Evolutionary conservation across 2,113 vertebrate species (phyloP).

Genomic region (Chionodraco myersi): DNA sequence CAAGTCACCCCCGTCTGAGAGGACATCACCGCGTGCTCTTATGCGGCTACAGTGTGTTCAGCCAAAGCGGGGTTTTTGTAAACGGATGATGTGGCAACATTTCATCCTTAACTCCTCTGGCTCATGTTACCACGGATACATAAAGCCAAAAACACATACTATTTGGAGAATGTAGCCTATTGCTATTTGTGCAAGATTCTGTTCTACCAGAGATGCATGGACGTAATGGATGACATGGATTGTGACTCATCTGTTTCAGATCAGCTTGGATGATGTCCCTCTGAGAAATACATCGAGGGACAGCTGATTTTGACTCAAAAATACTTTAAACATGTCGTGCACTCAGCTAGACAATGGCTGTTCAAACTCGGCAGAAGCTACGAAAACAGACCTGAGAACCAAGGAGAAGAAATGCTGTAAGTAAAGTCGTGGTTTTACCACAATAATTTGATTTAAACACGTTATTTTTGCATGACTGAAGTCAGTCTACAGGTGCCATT

Average conservation of each 20-base stretch:
- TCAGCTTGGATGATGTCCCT: conserved; percentile 11
- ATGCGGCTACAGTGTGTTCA: background rate
- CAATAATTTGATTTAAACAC: background rate
- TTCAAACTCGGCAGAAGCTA: conserved; percentile 70
- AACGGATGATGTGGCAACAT: conserved; percentile 58
- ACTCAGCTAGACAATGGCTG: conserved; percentile 56
- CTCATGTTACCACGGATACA: conserved; percentile 12
- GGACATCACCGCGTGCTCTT: background rate
- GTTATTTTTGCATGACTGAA: conserved; percentile 29
- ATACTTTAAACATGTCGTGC: conserved; percentile 61
- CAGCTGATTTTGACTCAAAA: conserved; percentile 10
- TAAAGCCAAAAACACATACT: background rate
- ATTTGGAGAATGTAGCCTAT: background rate
- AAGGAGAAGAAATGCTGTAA: conserved; percentile 86
- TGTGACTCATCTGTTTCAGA: conserved; percentile 43
- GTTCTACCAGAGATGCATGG: background rate
- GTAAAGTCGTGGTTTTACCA: conserved; percentile 38
- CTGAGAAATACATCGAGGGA: conserved; percentile 13
- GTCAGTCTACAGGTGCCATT: conserved; percentile 15
- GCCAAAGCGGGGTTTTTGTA: background rate
- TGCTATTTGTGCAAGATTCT: background rate
- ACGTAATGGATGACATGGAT: background rate
- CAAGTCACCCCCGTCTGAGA: background rate
- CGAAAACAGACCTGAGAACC: conserved; percentile 76
- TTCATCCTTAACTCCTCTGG: background rate